Percentiles rank a stretch among this genome's conserved stretches.
Evolutionary conservation across 1,140 invertebrate species (phyloP).

Genomic region (Temnothorax curvispinosus): DNA sequence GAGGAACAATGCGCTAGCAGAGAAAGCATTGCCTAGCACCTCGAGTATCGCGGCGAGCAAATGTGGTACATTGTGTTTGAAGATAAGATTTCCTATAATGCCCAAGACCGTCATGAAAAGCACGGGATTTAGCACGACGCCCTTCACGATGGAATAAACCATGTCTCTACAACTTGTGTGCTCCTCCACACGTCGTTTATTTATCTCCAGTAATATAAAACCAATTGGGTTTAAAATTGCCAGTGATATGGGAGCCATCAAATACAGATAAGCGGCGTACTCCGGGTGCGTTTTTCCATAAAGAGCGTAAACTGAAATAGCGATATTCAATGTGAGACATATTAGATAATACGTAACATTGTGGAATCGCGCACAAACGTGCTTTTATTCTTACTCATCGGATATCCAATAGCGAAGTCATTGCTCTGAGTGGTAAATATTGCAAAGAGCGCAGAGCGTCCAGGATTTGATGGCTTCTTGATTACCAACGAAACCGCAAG

Average conservation of each 20-base stretch:
- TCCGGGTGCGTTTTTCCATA: conserved; percentile 94
- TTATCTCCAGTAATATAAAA: conserved; percentile 95
- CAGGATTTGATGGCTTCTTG: conserved; percentile 92
- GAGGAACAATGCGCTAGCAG: conserved; percentile 95
- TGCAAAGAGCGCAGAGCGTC: conserved; percentile 95
- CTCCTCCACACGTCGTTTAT: conserved; percentile 85
- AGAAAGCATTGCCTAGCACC: conserved; percentile 95
- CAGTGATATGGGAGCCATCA: conserved; percentile 97
- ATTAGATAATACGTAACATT: conserved; percentile 11
- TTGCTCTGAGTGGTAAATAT: conserved; percentile 99
- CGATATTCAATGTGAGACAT: conserved; percentile 9
- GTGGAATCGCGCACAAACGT: neutral
- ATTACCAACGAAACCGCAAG: conserved; percentile 92
- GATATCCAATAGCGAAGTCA: conserved; percentile 98
- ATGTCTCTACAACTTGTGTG: conserved; percentile 76
- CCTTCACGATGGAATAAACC: conserved; percentile 87
- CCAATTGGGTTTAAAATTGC: conserved; percentile 97
- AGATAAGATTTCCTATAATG: conserved; percentile 94
- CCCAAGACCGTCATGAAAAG: conserved; percentile 97
- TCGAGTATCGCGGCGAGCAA: conserved; percentile 92
- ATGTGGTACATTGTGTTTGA: conserved; percentile 91
- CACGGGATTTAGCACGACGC: conserved; percentile 95
- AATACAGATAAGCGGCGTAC: conserved; percentile 95
- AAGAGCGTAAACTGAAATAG: conserved; percentile 90
- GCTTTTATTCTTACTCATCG: conserved; percentile 91